phyloP scores from a whole-genome alignment of 2,888 invertebrate species.

The Drosophila birchii region DNA sequence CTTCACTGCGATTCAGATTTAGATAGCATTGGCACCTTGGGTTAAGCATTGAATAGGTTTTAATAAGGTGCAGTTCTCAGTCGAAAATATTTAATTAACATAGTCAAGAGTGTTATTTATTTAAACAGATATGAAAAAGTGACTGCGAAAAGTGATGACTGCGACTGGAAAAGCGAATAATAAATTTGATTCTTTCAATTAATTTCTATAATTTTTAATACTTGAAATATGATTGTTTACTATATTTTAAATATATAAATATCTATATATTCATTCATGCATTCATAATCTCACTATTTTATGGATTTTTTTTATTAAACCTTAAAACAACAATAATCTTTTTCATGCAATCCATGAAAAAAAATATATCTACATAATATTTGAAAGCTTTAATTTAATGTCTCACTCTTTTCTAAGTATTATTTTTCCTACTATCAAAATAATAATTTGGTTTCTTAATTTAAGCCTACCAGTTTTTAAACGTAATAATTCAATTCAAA shows the following conservation, averaged over 20 bases:
- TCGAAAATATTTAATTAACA: neutral
- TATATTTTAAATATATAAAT: neutral
- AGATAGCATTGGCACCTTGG: constrained; percentile 8
- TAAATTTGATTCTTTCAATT: no score
- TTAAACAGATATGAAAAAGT: neutral
- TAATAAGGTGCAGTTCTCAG: neutral
- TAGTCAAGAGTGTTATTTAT: neutral
- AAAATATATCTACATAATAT: neutral
- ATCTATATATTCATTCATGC: neutral
- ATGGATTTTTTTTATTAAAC: no score
- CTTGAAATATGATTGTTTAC: no score
- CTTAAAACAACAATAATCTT: neutral
- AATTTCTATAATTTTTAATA: neutral
- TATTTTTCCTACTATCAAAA: neutral
- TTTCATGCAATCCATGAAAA: neutral
- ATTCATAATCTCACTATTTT: neutral
- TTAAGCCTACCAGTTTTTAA: neutral
- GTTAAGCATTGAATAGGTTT: neutral
- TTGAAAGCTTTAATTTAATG: neutral
- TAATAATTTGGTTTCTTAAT: neutral
- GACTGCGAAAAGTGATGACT: no score
- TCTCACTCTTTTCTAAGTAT: neutral
- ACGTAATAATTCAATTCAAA: neutral
- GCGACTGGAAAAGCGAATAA: no score
- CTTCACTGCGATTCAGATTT: constrained; percentile 1